phyloP scores from a whole-genome alignment of 2,113 vertebrate genomes.

The Phaethornis superciliosus region DNA sequence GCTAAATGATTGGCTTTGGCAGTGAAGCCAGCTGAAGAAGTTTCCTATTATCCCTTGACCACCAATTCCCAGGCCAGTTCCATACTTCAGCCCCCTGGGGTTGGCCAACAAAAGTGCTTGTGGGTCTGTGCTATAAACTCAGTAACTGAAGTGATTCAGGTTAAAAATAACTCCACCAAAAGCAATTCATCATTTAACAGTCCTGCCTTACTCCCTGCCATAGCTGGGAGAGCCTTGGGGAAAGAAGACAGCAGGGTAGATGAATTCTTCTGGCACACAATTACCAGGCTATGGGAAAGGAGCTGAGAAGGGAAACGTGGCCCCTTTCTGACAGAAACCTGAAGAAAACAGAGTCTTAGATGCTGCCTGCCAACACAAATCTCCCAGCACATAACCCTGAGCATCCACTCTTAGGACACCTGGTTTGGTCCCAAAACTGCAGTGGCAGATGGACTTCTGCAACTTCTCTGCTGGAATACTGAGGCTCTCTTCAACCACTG shows the following conservation, averaged over 20 bases:
- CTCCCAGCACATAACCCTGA: not conserved
- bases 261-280: conserved; percentile 45
- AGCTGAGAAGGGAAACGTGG: conserved; percentile 14
- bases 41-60: conserved; percentile 31
- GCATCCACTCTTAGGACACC: not conserved
- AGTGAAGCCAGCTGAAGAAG: not conserved
- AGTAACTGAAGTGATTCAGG: conserved; percentile 10
- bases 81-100: conserved; percentile 9
- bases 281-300: not conserved
- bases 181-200: conserved; percentile 44
- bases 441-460: not conserved
- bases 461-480: not conserved
- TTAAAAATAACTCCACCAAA: conserved; percentile 61
- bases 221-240: conserved; percentile 34
- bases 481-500: not conserved
- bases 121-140: not conserved
- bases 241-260: conserved; percentile 52
- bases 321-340: conserved; percentile 43
- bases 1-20: conserved; percentile 11
- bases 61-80: conserved; percentile 35
- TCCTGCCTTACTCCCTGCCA: conserved; percentile 9
- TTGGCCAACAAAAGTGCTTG: conserved; percentile 7
- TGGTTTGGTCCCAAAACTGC: not conserved
- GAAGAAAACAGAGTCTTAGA: not conserved
- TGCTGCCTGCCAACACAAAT: not conserved